Conservation (phyloP, 2,113 vertebrate species). For the Tylochromis polylepis region DNA sequence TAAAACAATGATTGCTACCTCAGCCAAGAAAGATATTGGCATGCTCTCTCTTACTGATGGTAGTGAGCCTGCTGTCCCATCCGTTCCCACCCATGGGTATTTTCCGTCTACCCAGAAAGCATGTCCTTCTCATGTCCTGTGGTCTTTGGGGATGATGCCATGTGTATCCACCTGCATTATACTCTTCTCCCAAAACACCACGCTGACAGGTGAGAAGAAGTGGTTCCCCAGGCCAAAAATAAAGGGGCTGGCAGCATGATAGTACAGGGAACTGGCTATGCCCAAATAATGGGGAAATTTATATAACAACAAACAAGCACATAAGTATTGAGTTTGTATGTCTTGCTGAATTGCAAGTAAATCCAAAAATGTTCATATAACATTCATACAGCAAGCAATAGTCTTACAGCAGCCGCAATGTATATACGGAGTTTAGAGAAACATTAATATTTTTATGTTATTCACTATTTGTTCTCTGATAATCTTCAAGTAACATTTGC, state of each 20-base stretch:
- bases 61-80: neutral
- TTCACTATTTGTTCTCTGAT: neutral
- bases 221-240: neutral
- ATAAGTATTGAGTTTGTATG: neutral
- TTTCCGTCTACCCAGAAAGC: neutral
- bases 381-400: neutral
- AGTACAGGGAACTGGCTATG: neutral
- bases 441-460: neutral
- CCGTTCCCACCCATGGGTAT: neutral
- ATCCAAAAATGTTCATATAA: neutral
- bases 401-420: neutral
- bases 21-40: neutral
- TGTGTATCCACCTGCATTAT: slow-evolving; percentile 17
- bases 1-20: neutral
- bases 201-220: slow-evolving; percentile 40
- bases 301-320: neutral
- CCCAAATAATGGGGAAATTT: neutral
- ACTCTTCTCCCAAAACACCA: neutral
- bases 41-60: neutral
- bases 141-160: neutral
- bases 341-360: neutral
- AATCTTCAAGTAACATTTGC: neutral
- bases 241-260: neutral
- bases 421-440: neutral
- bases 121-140: neutral